Base-by-base conservation (phyloP, 2,888 invertebrate species). In the Limenitis camilla region DNA sequence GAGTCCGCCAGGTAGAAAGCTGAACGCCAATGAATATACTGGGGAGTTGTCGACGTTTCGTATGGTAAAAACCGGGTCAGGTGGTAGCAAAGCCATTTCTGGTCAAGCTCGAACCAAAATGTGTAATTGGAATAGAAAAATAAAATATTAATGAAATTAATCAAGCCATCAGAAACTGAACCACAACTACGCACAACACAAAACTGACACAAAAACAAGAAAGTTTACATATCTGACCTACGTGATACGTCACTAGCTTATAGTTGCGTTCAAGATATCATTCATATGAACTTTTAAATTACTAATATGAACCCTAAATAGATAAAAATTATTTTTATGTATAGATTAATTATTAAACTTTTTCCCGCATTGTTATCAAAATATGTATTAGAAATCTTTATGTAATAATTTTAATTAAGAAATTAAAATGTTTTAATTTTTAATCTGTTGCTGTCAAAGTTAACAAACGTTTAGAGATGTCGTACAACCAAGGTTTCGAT, bases 41-140 rank as follows among this genome's bases (percentile, higher is more conserved):
- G 91, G 90, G 52, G 90, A 91, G 89, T 93, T 93, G 63, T 92
- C 91, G 40, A 89, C 82, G 58, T 91, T 90, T 66, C 92, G 90
- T 62, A 94, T 89, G 51, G 91, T 89, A 76, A 91, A 94, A 66
- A 92, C 90, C 54, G 94, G 94, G 81, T 94, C 94, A 48, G 93
- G 93, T 60, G 94, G 93, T 81, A 92, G 82, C 67, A 93, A 89
- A 72, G 93, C 92, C 93, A 92, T 93, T 63, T 72, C 69, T 74
- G 81, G 80, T 82, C 82, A 85, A 86, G 81, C 84, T 81, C 74
- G 65, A 83, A 85, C 78, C 78, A 71, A 84, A 85, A 83, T 75
- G 73, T 76, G 68, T 69, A 69, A 70, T 71, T 66, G 74, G 71
- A 79, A 78, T 76, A 72, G 70, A 70, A 80, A 82, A 86, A 79